phyloP scores from a whole-genome alignment of 1,140 invertebrate species.

The Cepaea nemoralis region DNA sequence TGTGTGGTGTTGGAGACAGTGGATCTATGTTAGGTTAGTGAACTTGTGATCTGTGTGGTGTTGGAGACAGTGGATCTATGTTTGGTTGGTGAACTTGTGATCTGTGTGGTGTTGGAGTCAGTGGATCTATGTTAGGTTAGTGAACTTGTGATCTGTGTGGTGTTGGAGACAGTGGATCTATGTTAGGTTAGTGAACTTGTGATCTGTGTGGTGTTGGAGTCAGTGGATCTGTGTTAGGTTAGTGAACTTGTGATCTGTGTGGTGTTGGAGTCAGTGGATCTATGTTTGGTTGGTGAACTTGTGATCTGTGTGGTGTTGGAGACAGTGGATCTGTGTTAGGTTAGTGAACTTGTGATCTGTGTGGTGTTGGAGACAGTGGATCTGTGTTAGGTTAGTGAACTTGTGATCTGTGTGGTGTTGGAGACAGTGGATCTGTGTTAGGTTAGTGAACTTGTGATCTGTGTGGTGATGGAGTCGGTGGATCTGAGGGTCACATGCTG shows the following conservation, averaged over 20 bases:
- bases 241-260: not conserved
- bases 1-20: no score
- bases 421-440: not conserved
- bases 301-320: conserved; percentile 3
- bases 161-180: not conserved
- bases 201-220: not conserved
- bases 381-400: not conserved
- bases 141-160: no score
- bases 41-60: no score
- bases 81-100: no score
- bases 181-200: not conserved
- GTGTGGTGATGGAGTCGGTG: not conserved
- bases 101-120: no score
- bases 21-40: no score
- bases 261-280: not conserved
- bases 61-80: no score
- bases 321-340: not conserved
- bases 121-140: no score
- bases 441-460: not conserved
- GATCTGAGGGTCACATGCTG: no score
- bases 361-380: not conserved
- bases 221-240: not conserved
- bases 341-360: not conserved
- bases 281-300: not conserved
- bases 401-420: no score